Evolutionary conservation across 2,797 vertebrate genomes (phyloP).

Genomic region (Pseudocheirus occidentalis): DNA sequence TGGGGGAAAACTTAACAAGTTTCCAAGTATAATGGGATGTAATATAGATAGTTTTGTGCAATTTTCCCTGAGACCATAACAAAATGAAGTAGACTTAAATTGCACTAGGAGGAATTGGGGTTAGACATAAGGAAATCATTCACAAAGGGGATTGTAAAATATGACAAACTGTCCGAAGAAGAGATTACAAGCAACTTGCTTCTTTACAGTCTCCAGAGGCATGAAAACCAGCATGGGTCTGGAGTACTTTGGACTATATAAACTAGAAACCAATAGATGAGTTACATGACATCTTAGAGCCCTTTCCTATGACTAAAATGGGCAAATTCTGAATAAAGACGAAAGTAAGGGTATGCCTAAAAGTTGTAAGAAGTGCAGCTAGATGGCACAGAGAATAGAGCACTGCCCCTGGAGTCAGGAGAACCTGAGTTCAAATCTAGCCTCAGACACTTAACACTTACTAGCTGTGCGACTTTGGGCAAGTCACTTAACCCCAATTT

Average conservation of each 20-base stretch:
- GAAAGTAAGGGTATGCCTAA: neutral
- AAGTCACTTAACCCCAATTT: too few species aligned
- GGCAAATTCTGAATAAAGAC: neutral
- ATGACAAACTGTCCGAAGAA: neutral
- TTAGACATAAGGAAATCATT: neutral
- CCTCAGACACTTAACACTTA: too few species aligned
- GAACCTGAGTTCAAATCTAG: too few species aligned
- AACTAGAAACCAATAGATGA: neutral
- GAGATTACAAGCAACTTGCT: neutral
- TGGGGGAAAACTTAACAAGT: neutral
- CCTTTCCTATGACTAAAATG: neutral
- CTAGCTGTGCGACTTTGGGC: too few species aligned
- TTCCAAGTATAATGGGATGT: neutral
- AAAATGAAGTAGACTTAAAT: neutral
- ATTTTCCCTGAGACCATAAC: neutral
- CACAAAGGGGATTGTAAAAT: neutral
- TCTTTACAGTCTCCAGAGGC: neutral
- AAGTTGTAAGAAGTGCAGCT: neutral
- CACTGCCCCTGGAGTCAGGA: too few species aligned
- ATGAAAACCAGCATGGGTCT: neutral
- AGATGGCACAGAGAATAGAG: too few species aligned
- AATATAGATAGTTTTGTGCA: conserved; percentile 1
- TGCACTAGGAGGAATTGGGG: neutral
- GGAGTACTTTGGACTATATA: neutral
- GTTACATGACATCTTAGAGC: neutral